Evolutionary conservation across 2,888 invertebrate genomes (phyloP).

Genomic region (Lumbricus terrestris): DNA sequence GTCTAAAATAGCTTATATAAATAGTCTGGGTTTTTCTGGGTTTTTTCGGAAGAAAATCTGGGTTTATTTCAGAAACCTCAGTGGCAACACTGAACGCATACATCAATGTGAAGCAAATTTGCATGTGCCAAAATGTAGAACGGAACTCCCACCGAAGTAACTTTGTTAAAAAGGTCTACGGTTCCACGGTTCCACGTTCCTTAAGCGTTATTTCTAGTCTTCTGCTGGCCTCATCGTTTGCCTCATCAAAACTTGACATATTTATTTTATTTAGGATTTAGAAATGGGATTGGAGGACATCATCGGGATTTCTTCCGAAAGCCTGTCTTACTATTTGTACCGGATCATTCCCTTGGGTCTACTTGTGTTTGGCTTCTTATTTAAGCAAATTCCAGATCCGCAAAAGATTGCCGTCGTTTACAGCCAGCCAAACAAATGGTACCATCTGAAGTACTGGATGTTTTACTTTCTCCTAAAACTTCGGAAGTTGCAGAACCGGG

Average conservation of each 20-base stretch:
- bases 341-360: not conserved
- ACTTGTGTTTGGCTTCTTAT: not conserved
- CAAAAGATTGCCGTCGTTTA: slow-evolving; percentile 65
- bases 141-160: not conserved
- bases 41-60: too few species aligned
- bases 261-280: not conserved
- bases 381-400: slow-evolving; percentile 18
- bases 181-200: too few species aligned
- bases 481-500: slow-evolving; percentile 58
- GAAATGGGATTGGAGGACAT: not conserved
- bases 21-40: too few species aligned
- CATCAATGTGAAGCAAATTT: too few species aligned
- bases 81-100: too few species aligned
- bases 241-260: not conserved
- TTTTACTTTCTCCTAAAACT: slow-evolving; percentile 65
- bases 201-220: too few species aligned
- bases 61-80: too few species aligned
- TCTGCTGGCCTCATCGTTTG: not conserved
- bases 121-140: not conserved
- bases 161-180: not conserved
- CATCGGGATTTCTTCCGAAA: not conserved
- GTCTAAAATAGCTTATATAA: too few species aligned
- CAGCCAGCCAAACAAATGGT: slow-evolving; percentile 68
- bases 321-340: not conserved
- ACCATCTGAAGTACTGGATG: slow-evolving; percentile 66